Percentiles rank a stretch among this genome's conserved stretches.
phyloP scores from a whole-genome alignment of 2,113 vertebrate genomes.

The Pelmatolapia mariae region DNA sequence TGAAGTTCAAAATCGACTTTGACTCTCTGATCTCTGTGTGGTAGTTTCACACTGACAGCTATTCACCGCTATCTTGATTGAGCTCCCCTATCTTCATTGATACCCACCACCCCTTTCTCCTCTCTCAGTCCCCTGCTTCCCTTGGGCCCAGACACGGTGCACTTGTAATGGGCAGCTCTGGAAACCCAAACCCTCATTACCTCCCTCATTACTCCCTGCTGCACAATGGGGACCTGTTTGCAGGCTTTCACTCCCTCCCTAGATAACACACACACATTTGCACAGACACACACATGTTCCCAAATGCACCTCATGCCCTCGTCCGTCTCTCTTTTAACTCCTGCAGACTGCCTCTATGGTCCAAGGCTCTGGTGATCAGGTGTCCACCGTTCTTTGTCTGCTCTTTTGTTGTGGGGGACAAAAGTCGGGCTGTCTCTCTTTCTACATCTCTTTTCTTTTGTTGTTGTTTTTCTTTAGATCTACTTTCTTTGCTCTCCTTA shows the following conservation, averaged over 20 bases:
- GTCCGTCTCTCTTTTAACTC: conserved; percentile 36
- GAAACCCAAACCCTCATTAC: conserved; percentile 70
- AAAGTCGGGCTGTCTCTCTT: conserved; percentile 38
- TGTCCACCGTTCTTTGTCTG: conserved; percentile 57
- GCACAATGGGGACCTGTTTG: conserved; percentile 64
- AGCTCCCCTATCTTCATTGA: conserved; percentile 45
- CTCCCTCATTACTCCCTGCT: conserved; percentile 52
- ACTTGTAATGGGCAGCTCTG: conserved; percentile 50
- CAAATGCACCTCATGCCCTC: conserved; percentile 56
- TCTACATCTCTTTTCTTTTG: conserved; percentile 20
- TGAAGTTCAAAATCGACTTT: background rate
- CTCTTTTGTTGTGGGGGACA: conserved; percentile 53
- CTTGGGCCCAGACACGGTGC: conserved; percentile 11
- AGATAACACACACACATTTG: conserved; percentile 15
- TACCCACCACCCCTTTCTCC: conserved; percentile 4
- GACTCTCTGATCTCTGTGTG: conserved; percentile 32
- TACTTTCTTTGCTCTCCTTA: background rate
- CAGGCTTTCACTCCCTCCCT: conserved; percentile 39
- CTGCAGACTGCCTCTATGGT: conserved; percentile 37
- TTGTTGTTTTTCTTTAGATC: background rate
- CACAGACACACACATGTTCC: conserved; percentile 18
- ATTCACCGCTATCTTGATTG: conserved; percentile 44
- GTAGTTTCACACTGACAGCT: conserved; percentile 29
- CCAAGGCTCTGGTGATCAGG: conserved; percentile 48
- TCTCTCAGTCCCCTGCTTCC: conserved; percentile 21